Evolutionary conservation across 2,113 vertebrate species (phyloP), one percentile per base, ranked within the genome.

Genomic region (Pachyramphus minor): DNA sequence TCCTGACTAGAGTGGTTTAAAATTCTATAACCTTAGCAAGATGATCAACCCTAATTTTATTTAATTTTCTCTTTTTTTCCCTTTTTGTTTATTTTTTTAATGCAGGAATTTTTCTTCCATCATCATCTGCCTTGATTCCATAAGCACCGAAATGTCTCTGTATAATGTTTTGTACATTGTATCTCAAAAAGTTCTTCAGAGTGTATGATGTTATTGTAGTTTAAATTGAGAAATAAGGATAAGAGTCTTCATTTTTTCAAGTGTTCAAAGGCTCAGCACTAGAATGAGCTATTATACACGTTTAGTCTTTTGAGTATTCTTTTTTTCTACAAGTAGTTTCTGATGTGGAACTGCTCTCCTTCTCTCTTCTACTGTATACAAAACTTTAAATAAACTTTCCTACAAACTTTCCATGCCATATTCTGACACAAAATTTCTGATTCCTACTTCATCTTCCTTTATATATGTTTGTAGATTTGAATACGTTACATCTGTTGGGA

Each of bases 201-300:
- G 4, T 73, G 0, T 9, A 8, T 37, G 5, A 4, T 47, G 5
- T 2, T 33, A 6, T 25, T 64, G 4, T 22, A 24, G 4, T 33
- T 58, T 3, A 64, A 67, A 67, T 6, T 50, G 17, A 67, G 10
- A 56, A 79, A 68, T 42, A 47, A 76, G 3, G 14, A 72, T 27
- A 76, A 17, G 4, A 45, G 3, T 2, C 11, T 78, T 28, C 2
- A 27, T 56, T 69, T 79, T 68, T 41, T 33, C 12, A 58, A 60
- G 6, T 27, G 3, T 11, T 68, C 9, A 22, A 5, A 35, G 23
- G 8, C 6, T 82, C 2, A 71, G 1, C 3, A 11, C 1, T 5
- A 21, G 22, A 72, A 75, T n/a, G 4, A 47, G 4, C 12, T 74
- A 14, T 19, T 47, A 19, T 12, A 13, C 30, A 11, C 8, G 4